Conservation (phyloP, 2,797 vertebrate species). For the Acipenser oxyrinchus region DNA sequence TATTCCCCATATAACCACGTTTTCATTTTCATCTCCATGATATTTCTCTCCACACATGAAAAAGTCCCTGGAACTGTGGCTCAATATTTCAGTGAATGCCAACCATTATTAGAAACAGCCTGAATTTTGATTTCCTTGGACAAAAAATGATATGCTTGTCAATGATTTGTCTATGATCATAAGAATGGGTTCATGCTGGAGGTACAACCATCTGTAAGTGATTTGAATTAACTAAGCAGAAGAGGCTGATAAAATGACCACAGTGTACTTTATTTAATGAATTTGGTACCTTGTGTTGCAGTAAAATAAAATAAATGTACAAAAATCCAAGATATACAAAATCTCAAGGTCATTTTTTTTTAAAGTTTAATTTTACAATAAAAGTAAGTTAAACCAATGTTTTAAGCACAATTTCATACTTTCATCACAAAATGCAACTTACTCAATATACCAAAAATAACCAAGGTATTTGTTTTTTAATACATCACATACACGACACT, state of each 20-base stretch:
- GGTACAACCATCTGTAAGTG: no score
- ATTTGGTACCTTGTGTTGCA: slow-evolving; percentile 97
- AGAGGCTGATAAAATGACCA: slow-evolving; percentile 78
- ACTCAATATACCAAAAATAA: slow-evolving; percentile 77
- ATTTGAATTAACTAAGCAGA: slow-evolving; percentile 28
- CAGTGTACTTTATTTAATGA: slow-evolving; percentile 99
- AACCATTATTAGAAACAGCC: no score
- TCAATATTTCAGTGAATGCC: no score
- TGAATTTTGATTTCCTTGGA: no score
- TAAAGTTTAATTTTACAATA: slow-evolving; percentile 74
- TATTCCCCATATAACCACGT: no score
- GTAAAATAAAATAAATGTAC: slow-evolving; percentile 95
- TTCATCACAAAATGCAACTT: slow-evolving; percentile 87
- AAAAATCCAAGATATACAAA: slow-evolving; percentile 97
- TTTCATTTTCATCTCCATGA: no score
- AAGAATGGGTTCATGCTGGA: no score
- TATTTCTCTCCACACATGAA: no score
- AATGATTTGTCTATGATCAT: no score
- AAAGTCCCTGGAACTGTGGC: no score
- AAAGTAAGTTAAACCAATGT: slow-evolving; percentile 74
- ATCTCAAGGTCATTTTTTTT: slow-evolving; percentile 73
- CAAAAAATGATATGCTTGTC: no score
- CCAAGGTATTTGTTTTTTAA: slow-evolving; percentile 45
- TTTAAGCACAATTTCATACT: slow-evolving; percentile 75
- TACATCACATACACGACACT: slow-evolving; percentile 86